These are phyloP conservation scores for Rhyacophila evoluta DNA, from an alignment of 2,888 invertebrate species.

Conservation along the genomic window DNA sequence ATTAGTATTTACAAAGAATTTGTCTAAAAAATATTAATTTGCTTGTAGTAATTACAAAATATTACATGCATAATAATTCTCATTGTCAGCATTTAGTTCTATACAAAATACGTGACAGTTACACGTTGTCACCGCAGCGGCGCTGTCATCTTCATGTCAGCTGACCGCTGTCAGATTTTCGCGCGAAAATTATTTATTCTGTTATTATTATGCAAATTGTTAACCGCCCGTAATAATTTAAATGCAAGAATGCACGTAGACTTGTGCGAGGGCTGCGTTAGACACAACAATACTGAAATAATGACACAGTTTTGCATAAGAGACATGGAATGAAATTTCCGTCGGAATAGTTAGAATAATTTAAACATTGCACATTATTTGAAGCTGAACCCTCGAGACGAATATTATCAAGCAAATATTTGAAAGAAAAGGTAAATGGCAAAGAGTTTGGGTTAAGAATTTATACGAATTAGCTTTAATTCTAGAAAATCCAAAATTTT, in stretches of 20 bases:
- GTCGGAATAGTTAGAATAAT: slow-evolving; percentile 33
- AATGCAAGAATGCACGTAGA: slow-evolving; percentile 28
- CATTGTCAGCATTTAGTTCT: not conserved
- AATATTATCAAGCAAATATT: too few species aligned
- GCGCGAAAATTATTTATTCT: slow-evolving; percentile 1
- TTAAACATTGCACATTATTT: too few species aligned
- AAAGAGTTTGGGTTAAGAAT: too few species aligned
- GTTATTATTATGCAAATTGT: slow-evolving; percentile 11
- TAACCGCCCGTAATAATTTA: not conserved
- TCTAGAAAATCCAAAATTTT: too few species aligned
- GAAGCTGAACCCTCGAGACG: too few species aligned
- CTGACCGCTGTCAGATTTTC: slow-evolving; percentile 15
- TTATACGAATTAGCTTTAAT: too few species aligned
- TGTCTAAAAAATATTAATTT: not conserved
- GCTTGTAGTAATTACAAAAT: not conserved
- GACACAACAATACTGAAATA: slow-evolving; percentile 40
- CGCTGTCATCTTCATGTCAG: slow-evolving; percentile 12
- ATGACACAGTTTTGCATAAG: slow-evolving; percentile 28
- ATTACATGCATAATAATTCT: not conserved
- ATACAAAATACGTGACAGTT: slow-evolving; percentile 4
- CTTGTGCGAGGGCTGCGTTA: slow-evolving; percentile 14
- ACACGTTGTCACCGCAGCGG: not conserved
- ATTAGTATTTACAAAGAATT: not conserved
- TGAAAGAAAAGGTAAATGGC: too few species aligned
- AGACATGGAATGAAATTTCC: slow-evolving; percentile 26